Evolutionary conservation across 2,113 vertebrate genomes (phyloP).

Genomic region (Megaleporinus macrocephalus): DNA sequence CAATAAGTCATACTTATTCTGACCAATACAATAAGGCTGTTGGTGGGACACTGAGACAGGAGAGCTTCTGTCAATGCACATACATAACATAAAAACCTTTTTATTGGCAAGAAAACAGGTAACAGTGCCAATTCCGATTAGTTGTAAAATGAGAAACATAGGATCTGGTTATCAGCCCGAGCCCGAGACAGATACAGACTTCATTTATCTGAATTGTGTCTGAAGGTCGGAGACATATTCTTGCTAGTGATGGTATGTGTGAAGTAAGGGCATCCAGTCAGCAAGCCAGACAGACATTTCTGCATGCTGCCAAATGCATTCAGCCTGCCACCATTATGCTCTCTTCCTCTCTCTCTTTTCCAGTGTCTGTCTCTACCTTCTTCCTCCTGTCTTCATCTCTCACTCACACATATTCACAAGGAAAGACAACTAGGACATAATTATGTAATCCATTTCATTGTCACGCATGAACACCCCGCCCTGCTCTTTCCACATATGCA

Average conservation of each 20-base stretch:
- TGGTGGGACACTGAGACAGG: too few species aligned
- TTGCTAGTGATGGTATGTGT: constrained; percentile 61
- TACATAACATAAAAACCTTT: too few species aligned
- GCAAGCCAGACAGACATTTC: constrained; percentile 57
- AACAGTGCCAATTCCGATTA: too few species aligned
- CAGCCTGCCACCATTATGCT: neutral
- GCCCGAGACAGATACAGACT: neutral
- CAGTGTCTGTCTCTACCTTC: neutral
- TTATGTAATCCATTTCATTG: constrained; percentile 75
- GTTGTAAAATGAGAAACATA: too few species aligned
- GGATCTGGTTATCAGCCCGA: too few species aligned
- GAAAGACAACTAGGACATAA: constrained; percentile 71
- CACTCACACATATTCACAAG: constrained; percentile 7
- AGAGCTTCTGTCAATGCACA: too few species aligned
- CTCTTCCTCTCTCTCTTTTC: neutral
- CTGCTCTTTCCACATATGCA: constrained; percentile 55
- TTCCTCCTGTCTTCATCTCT: constrained; percentile 1
- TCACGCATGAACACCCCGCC: constrained; percentile 67
- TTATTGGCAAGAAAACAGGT: too few species aligned
- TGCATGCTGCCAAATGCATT: constrained; percentile 14
- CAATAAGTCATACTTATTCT: too few species aligned
- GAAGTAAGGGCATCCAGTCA: constrained; percentile 69
- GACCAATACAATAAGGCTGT: too few species aligned
- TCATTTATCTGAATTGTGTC: neutral
- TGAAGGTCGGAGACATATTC: neutral